Evolutionary conservation across 2,888 invertebrate species (phyloP).

Genomic region (Aplocera efformata): DNA sequence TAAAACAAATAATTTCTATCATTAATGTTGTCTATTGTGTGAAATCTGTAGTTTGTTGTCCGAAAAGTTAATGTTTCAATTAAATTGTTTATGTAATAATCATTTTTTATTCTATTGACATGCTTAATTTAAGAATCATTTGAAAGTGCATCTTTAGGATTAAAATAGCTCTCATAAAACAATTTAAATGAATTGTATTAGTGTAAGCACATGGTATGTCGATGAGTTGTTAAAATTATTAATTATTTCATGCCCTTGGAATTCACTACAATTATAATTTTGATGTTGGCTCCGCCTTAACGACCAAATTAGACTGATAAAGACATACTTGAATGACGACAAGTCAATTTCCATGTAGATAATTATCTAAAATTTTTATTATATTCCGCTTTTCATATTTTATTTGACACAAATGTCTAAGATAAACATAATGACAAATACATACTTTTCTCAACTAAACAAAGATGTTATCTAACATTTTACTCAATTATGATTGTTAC

Average conservation of each 20-base stretch:
- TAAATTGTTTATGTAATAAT: slow-evolving; percentile 78
- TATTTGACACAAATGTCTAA: slow-evolving; percentile 40
- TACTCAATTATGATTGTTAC: slow-evolving; percentile 8
- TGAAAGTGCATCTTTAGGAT: slow-evolving; percentile 67
- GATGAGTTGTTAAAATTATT: slow-evolving; percentile 42
- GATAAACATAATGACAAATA: too few species aligned
- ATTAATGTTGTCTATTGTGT: slow-evolving; percentile 66
- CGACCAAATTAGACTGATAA: slow-evolving; percentile 65
- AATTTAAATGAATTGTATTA: slow-evolving; percentile 53
- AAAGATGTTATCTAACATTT: slow-evolving; percentile 3
- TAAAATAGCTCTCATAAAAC: slow-evolving; percentile 69
- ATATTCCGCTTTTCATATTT: slow-evolving; percentile 31
- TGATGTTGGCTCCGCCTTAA: slow-evolving; percentile 60
- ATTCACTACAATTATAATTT: slow-evolving; percentile 44
- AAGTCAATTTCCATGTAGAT: slow-evolving; percentile 51
- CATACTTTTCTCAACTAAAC: slow-evolving; percentile 16
- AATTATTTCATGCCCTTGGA: slow-evolving; percentile 53
- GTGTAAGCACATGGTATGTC: slow-evolving; percentile 23
- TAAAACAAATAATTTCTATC: slow-evolving; percentile 49
- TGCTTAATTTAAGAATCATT: slow-evolving; percentile 74
- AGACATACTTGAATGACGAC: slow-evolving; percentile 45
- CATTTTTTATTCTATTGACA: slow-evolving; percentile 76
- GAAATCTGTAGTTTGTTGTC: slow-evolving; percentile 76
- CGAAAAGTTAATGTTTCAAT: slow-evolving; percentile 73
- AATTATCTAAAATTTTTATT: slow-evolving; percentile 41